phyloP scores from a whole-genome alignment of 2,113 vertebrate genomes.

The Acrocephalus kingi region DNA sequence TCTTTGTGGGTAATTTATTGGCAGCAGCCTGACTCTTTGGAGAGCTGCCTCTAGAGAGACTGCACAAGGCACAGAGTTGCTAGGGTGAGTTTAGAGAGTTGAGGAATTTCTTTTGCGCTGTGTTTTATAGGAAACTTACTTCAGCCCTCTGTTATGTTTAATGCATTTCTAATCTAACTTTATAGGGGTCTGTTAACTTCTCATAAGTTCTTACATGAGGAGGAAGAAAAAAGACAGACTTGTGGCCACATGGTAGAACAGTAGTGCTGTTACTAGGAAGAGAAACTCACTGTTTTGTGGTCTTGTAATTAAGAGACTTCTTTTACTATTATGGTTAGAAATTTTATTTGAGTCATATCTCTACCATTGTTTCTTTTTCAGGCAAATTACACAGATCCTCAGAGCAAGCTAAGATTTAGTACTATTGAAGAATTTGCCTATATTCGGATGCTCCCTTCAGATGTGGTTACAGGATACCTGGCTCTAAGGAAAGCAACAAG shows the following conservation, averaged over 20 bases:
- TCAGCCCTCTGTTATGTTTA: slow-evolving; percentile 4
- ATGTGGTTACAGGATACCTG: slow-evolving; percentile 93
- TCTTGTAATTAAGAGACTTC: not conserved
- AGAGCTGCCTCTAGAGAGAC: slow-evolving; percentile 21
- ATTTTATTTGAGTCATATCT: not conserved
- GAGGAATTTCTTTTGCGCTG: not conserved
- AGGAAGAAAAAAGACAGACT: not conserved
- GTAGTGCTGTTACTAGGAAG: not conserved
- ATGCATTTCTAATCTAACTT: slow-evolving; percentile 49
- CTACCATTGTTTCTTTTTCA: slow-evolving; percentile 60
- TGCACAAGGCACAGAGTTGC: slow-evolving; percentile 22
- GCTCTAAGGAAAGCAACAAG: slow-evolving; percentile 92
- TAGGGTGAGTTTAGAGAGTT: slow-evolving; percentile 9
- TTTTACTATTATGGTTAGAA: not conserved
- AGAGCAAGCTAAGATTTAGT: slow-evolving; percentile 95
- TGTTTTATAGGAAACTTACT: slow-evolving; percentile 5
- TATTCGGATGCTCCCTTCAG: slow-evolving; percentile 93
- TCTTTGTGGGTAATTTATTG: slow-evolving; percentile 57
- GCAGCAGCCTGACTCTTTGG: slow-evolving; percentile 51
- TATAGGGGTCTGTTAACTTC: not conserved
- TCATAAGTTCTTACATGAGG: not conserved
- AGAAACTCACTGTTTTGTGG: not conserved
- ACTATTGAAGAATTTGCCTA: slow-evolving; percentile 95
- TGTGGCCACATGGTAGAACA: not conserved
- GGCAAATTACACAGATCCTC: slow-evolving; percentile 97